Conservation (phyloP, 1,140 invertebrate species). For the Colletes latitarsis region DNA sequence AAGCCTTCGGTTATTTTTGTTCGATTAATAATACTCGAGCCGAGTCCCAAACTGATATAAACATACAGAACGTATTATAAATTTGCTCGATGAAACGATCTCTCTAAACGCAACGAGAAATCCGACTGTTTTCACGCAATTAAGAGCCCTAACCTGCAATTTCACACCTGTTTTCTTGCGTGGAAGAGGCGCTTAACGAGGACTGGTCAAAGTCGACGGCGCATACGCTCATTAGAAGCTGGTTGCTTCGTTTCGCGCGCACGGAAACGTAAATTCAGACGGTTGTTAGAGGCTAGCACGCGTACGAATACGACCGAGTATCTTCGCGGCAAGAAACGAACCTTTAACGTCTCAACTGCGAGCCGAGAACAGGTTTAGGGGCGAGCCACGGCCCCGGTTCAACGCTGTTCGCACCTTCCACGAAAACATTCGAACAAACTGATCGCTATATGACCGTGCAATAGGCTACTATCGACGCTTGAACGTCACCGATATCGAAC, state of each 20-base stretch:
- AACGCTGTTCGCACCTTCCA: constrained; percentile 28
- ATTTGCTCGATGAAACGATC: too few relatives aligned
- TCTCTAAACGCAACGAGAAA: too few relatives aligned
- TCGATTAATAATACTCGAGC: too few relatives aligned
- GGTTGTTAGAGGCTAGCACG: constrained; percentile 11
- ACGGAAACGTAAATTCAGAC: constrained; percentile 21
- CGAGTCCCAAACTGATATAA: too few relatives aligned
- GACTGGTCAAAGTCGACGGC: constrained; percentile 1
- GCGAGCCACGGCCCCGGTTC: background rate
- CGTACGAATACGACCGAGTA: constrained; percentile 26
- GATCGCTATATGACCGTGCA: constrained; percentile 15
- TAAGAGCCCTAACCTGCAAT: background rate
- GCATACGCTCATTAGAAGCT: constrained; percentile 32
- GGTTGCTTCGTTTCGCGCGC: background rate
- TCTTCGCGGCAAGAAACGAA: constrained; percentile 29
- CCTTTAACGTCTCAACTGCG: constrained; percentile 42
- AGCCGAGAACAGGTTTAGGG: constrained; percentile 43
- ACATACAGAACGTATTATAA: too few relatives aligned
- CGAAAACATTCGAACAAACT: constrained; percentile 13
- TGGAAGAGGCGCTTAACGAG: too few relatives aligned
- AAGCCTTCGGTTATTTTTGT: too few relatives aligned
- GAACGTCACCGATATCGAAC: constrained; percentile 24
- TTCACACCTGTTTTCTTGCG: too few relatives aligned
- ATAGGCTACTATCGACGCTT: constrained; percentile 31
- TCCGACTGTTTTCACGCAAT: too few relatives aligned